phyloP scores from a whole-genome alignment of 2,888 invertebrate species.

The Amphipoea lucens region DNA sequence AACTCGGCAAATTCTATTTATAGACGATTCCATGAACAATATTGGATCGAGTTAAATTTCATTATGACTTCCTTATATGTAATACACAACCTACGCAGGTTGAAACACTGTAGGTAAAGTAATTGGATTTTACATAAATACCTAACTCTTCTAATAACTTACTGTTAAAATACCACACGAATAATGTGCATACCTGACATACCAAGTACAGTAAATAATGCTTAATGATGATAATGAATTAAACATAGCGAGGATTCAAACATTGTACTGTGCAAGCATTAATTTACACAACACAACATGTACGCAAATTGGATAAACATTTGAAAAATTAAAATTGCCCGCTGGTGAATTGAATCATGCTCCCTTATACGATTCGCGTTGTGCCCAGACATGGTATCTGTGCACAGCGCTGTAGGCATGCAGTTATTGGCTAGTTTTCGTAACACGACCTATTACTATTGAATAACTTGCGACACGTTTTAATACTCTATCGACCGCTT shows the following conservation, averaged over 20 bases:
- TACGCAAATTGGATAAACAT: constrained; percentile 29
- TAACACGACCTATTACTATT: constrained; percentile 53
- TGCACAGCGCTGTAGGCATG: constrained; percentile 22
- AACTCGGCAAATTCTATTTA: constrained; percentile 16
- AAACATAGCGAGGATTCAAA: constrained; percentile 40
- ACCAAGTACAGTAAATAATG: constrained; percentile 43
- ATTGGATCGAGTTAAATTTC: constrained; percentile 28
- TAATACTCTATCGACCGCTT: constrained; percentile 38
- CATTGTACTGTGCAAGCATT: constrained; percentile 27
- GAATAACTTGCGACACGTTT: constrained; percentile 57
- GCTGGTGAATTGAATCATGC: constrained; percentile 20
- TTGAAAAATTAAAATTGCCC: constrained; percentile 24
- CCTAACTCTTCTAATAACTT: constrained; percentile 38
- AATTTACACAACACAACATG: constrained; percentile 23
- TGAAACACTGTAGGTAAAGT: constrained; percentile 43
- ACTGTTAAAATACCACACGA: constrained; percentile 45
- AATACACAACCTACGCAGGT: constrained; percentile 1
- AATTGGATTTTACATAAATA: constrained; percentile 43
- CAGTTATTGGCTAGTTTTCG: constrained; percentile 51
- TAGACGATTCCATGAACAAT: constrained; percentile 1
- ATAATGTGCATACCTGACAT: constrained; percentile 42
- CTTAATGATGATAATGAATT: constrained; percentile 57
- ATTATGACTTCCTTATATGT: constrained; percentile 38
- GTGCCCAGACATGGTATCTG: constrained; percentile 31
- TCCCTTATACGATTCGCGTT: constrained; percentile 17